phyloP scores from a whole-genome alignment of 2,888 invertebrate species.

The Synanthedon tipuliformis region DNA sequence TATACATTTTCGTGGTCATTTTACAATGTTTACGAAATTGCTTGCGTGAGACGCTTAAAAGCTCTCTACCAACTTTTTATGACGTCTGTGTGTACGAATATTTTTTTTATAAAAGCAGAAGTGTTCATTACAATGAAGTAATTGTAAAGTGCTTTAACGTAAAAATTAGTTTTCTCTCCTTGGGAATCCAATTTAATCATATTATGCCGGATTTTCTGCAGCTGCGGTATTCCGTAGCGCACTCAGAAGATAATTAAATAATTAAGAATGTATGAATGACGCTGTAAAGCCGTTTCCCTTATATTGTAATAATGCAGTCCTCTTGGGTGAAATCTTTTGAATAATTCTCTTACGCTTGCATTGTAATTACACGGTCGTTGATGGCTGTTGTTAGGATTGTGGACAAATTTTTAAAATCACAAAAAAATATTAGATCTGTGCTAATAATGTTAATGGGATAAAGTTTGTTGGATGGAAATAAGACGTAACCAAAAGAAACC shows the following conservation, averaged over 20 bases:
- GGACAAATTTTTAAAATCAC: constrained; percentile 13
- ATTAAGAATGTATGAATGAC: constrained; percentile 68
- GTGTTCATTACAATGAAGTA: constrained; percentile 2
- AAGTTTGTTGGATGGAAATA: no score
- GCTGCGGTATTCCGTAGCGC: constrained; percentile 39
- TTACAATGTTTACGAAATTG: constrained; percentile 57
- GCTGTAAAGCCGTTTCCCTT: constrained; percentile 59
- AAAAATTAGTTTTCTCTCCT: constrained; percentile 26
- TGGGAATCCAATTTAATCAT: constrained; percentile 53
- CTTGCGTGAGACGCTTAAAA: constrained; percentile 40
- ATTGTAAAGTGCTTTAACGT: constrained; percentile 1
- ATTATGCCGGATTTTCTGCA: constrained; percentile 52
- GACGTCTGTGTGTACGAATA: constrained; percentile 11
- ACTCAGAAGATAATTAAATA: constrained; percentile 66
- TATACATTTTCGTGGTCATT: constrained; percentile 61
- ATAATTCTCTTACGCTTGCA: constrained; percentile 57
- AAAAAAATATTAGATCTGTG: not conserved
- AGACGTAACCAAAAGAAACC: no score
- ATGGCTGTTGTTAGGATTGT: constrained; percentile 34
- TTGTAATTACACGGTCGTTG: constrained; percentile 48
- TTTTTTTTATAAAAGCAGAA: constrained; percentile 1
- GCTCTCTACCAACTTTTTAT: constrained; percentile 22
- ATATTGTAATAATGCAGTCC: constrained; percentile 67
- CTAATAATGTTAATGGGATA: no score
- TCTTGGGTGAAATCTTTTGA: constrained; percentile 62